Percentiles rank a stretch among this genome's conserved stretches.
Evolutionary conservation across 2,888 invertebrate genomes (phyloP).

Genomic region (Pasiphila rectangulata): DNA sequence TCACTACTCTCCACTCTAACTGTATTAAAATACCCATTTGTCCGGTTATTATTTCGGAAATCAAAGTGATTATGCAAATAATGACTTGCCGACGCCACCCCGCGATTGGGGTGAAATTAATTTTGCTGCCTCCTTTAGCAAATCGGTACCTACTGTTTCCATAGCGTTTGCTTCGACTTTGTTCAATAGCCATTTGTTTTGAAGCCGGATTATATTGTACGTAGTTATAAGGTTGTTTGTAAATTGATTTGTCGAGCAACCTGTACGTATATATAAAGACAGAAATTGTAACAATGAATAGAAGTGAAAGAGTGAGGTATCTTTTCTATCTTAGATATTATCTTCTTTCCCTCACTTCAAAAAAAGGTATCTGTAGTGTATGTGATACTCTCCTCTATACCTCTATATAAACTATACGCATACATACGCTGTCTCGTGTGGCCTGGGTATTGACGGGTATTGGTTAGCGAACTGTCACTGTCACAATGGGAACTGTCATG

Average conservation of each 20-base stretch:
- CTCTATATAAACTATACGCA: too few relatives aligned
- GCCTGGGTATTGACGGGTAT: too few relatives aligned
- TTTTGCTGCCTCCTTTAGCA: conserved; percentile 26
- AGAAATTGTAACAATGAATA: too few relatives aligned
- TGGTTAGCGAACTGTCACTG: too few relatives aligned
- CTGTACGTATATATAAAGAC: not conserved
- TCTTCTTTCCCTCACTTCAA: too few relatives aligned
- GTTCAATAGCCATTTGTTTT: conserved; percentile 25
- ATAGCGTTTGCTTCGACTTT: conserved; percentile 28
- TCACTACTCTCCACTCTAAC: not conserved
- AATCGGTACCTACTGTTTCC: conserved; percentile 27
- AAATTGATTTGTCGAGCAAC: not conserved
- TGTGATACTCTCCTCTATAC: too few relatives aligned
- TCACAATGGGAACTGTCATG: too few relatives aligned
- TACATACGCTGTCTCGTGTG: too few relatives aligned
- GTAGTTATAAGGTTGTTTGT: too few relatives aligned
- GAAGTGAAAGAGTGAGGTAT: too few relatives aligned
- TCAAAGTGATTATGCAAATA: conserved; percentile 59
- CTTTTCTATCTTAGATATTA: too few relatives aligned
- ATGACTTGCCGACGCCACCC: conserved; percentile 34
- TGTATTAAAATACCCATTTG: conserved; percentile 39
- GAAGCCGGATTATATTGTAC: conserved; percentile 12
- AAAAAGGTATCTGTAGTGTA: too few relatives aligned
- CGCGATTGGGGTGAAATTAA: conserved; percentile 27
- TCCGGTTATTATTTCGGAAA: conserved; percentile 52